Evolutionary conservation across 2,113 vertebrate genomes (phyloP).

Genomic region (Solenodon paradoxus): DNA sequence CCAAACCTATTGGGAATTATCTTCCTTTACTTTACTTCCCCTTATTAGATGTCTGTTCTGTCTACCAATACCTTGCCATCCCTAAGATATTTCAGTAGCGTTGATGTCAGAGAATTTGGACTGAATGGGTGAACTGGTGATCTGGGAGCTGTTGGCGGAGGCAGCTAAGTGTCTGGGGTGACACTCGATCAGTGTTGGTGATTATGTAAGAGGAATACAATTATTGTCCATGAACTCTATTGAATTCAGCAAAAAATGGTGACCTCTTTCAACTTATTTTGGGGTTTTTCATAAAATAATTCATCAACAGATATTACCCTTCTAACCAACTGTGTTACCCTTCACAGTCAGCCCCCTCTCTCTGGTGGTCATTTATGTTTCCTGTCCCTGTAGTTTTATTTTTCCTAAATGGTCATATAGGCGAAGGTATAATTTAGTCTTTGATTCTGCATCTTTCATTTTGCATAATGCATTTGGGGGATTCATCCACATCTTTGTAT

Average conservation of each 20-base stretch:
- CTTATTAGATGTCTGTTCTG: background rate
- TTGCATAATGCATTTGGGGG: background rate
- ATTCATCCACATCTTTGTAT: background rate
- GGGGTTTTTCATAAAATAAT: slow-evolving; percentile 35
- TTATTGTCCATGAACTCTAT: background rate
- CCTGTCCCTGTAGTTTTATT: background rate
- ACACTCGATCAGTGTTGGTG: background rate
- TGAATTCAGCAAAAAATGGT: background rate
- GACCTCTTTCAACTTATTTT: background rate
- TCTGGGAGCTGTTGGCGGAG: background rate
- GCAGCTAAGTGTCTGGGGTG: background rate
- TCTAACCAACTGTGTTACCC: background rate
- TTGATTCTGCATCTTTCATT: background rate
- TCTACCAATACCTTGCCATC: background rate
- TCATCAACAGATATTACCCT: background rate
- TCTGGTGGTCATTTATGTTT: background rate
- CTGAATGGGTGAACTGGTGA: background rate
- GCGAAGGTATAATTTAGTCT: background rate
- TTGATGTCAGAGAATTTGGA: background rate
- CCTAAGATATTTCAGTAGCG: background rate
- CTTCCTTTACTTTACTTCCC: background rate
- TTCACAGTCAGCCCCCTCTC: background rate
- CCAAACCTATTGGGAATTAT: background rate
- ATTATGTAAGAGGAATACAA: background rate
- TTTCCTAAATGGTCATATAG: background rate